These are phyloP conservation scores for Adelosebastes latens DNA, from an alignment of 2,797 vertebrate species.

Conservation along the genomic window DNA sequence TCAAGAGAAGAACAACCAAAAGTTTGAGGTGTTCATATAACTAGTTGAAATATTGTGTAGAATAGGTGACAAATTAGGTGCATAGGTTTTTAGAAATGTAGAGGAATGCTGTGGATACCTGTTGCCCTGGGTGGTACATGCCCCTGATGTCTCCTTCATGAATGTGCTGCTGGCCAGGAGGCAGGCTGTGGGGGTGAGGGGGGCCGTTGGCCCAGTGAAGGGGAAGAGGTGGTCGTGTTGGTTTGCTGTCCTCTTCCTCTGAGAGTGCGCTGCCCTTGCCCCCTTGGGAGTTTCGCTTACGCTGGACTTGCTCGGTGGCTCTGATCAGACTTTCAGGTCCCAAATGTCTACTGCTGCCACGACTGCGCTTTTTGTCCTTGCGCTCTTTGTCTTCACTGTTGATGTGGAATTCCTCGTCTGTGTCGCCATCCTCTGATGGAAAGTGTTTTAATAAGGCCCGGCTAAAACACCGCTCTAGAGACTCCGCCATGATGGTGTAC, in stretches of 20 bases:
- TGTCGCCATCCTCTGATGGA: constrained; percentile 95
- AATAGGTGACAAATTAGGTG: neutral
- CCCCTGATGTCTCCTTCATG: constrained; percentile 70
- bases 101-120: constrained; percentile 59
- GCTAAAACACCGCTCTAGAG: constrained; percentile 94
- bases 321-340: constrained; percentile 83
- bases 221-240: constrained; percentile 55
- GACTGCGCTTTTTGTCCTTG: constrained; percentile 89
- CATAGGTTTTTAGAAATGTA: neutral
- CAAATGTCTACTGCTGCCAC: constrained; percentile 81
- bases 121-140: constrained; percentile 79
- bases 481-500: constrained; percentile 97
- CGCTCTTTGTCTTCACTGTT: constrained; percentile 89
- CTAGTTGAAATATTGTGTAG: neutral
- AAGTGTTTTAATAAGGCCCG: constrained; percentile 96
- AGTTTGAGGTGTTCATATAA: neutral
- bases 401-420: constrained; percentile 95
- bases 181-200: constrained; percentile 75
- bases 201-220: constrained; percentile 75
- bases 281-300: constrained; percentile 77
- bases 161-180: constrained; percentile 72
- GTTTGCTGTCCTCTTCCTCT: constrained; percentile 69
- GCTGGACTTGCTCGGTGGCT: constrained; percentile 83
- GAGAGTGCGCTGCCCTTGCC: constrained; percentile 73
- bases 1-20: neutral